phyloP scores from a whole-genome alignment of 2,113 vertebrate genomes.

The Craseonycteris thonglongyai region DNA sequence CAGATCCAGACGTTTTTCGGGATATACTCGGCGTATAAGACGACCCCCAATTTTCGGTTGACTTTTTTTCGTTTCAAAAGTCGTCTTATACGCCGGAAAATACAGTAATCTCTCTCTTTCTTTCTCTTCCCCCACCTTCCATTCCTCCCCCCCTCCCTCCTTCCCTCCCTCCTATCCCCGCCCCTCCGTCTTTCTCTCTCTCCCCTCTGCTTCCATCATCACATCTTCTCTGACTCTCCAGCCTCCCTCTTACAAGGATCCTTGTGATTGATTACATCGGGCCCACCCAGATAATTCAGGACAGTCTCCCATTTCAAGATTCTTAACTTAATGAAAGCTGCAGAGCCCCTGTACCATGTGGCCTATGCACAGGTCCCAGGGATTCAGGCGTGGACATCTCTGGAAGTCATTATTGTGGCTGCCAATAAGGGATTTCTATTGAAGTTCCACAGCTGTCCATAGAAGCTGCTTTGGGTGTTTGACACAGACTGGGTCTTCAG shows the following conservation, averaged over 20 bases:
- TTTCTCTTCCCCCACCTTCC: too few relatives aligned
- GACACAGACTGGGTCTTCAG: neutral
- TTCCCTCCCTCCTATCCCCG: neutral
- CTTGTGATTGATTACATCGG: neutral
- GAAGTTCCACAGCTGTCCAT: neutral
- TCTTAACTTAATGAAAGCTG: neutral
- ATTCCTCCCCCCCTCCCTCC: neutral
- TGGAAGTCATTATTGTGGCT: neutral
- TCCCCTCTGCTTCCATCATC: neutral
- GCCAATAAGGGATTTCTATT: neutral
- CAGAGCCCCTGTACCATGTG: neutral
- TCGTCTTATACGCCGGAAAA: too few relatives aligned
- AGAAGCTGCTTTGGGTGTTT: neutral
- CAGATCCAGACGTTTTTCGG: too few relatives aligned
- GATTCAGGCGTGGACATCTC: neutral
- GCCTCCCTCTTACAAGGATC: neutral
- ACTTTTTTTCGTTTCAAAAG: too few relatives aligned
- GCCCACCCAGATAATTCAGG: neutral
- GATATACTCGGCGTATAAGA: too few relatives aligned
- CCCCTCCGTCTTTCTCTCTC: rapidly evolving
- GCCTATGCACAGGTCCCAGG: neutral
- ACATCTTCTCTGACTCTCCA: neutral
- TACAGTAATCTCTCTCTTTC: too few relatives aligned
- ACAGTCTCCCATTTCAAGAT: neutral
- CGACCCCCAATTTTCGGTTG: too few relatives aligned